A percentile compares a stretch with the other conserved stretches of the same genome.
Conservation (phyloP, 2,797 vertebrate species). For the Peromyscus attwateri region DNA sequence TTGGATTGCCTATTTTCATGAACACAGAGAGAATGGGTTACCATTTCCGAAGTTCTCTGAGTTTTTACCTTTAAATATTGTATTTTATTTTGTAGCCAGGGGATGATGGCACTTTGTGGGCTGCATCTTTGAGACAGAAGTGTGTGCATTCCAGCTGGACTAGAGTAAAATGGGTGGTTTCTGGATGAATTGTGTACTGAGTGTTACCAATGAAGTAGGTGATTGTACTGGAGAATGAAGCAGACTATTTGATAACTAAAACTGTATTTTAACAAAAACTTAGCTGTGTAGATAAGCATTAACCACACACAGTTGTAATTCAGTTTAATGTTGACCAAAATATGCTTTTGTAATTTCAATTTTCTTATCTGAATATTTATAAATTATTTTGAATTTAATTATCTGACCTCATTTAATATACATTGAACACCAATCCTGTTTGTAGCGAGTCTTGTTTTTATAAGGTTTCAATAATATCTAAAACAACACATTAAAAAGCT, state of each 20-base stretch:
- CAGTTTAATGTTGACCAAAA: slow-evolving; percentile 88
- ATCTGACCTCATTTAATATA: slow-evolving; percentile 89
- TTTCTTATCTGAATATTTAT: slow-evolving; percentile 92
- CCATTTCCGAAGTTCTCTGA: slow-evolving; percentile 86
- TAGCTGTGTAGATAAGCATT: slow-evolving; percentile 86
- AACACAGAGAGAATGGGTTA: slow-evolving; percentile 84
- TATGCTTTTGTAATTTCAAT: slow-evolving; percentile 91
- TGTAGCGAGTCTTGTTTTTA: slow-evolving; percentile 89
- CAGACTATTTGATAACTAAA: slow-evolving; percentile 83
- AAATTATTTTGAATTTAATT: slow-evolving; percentile 90
- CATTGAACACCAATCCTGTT: slow-evolving; percentile 88
- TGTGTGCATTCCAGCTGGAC: slow-evolving; percentile 67
- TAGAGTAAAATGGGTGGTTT: slow-evolving; percentile 81
- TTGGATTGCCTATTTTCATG: slow-evolving; percentile 87
- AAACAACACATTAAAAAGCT: slow-evolving; percentile 83
- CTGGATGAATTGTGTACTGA: slow-evolving; percentile 79
- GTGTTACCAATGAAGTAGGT: slow-evolving; percentile 80
- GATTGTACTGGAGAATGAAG: slow-evolving; percentile 82
- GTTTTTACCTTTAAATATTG: slow-evolving; percentile 86
- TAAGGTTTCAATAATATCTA: slow-evolving; percentile 87
- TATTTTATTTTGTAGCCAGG: slow-evolving; percentile 87
- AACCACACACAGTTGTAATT: slow-evolving; percentile 87
- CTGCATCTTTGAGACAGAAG: slow-evolving; percentile 81
- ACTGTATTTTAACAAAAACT: slow-evolving; percentile 86
- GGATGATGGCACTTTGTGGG: slow-evolving; percentile 83